Base-by-base conservation (phyloP, 2,797 vertebrate species). In the Austrolebias charrua region DNA sequence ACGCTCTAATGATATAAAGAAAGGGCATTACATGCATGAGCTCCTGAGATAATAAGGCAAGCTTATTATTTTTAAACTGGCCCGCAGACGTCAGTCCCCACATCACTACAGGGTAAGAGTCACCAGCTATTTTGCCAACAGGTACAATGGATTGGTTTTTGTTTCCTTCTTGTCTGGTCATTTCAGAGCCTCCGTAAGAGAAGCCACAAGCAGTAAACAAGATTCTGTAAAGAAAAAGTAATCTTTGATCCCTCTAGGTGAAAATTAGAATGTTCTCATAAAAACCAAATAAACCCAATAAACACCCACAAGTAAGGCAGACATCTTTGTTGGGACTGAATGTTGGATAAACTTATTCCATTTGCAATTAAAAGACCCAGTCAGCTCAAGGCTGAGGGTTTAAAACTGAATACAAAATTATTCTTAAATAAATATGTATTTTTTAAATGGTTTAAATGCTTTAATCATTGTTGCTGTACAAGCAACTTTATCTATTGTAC, bases 21-120 rank as follows among this genome's bases (percentile, higher is more conserved):
- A 18, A 18, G 44, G 44, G n/a, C n/a, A 18, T 18, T 19, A 9
- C 44, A 10, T 20, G 19, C 46, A 48, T 19, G 20, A 20, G 20
- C 46, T 48, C 46, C 19, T 20, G 4, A 24, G 46, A 48, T 48
- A 48, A 48, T 48, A 20, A 12, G 46, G 46, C 13, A 12, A 48
- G 46, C 46, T 20, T 48, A 48, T 48, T 48, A 48, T 48, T 13
- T 48, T 48, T 20, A 48, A 48, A 48, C 46, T 48, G 46, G 44
- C 9, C 44, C 44, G 8, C n/a, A 46, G n/a, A 12, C 10, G 46
- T 48, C 46, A 48, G n/a, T 20, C 45, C 45, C 18, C 8, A 20
- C 45, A 19, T 10, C 46, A 1, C 10, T 20, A 4, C 46, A 11
- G 18, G 11, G 46, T 12, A 5, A 11, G 46, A 12, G 19, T 12